Evolutionary conservation across 2,797 vertebrate genomes (phyloP).

Genomic region (Rhincodon typus): DNA sequence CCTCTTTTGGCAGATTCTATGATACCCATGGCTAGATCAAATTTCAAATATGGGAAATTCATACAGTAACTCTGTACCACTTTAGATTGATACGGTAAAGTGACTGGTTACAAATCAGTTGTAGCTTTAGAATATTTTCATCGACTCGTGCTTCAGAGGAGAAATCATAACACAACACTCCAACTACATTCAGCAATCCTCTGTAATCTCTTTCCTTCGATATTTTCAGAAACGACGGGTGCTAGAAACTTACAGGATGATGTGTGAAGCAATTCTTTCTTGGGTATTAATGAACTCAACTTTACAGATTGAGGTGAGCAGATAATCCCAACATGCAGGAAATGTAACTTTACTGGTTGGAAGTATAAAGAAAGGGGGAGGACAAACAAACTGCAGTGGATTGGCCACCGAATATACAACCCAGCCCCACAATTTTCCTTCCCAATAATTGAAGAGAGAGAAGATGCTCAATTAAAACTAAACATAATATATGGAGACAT

Average conservation of each 20-base stretch:
- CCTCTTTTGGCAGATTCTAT: background rate
- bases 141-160: background rate
- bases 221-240: background rate
- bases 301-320: background rate
- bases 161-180: background rate
- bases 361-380: background rate
- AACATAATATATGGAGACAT: background rate
- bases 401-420: background rate
- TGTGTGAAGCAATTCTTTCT: background rate
- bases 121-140: background rate
- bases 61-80: background rate
- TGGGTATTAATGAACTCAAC: background rate
- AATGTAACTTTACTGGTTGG: background rate
- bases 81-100: background rate
- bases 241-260: background rate
- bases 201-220: background rate
- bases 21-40: background rate
- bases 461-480: background rate
- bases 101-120: background rate
- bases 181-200: background rate
- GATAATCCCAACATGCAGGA: background rate
- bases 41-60: background rate
- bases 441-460: background rate
- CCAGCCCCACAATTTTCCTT: background rate
- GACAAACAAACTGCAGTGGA: background rate